Evolutionary conservation across 2,797 vertebrate genomes (phyloP), one percentile per base, ranked within the genome.

Genomic region (Gephyroberyx darwinii): DNA sequence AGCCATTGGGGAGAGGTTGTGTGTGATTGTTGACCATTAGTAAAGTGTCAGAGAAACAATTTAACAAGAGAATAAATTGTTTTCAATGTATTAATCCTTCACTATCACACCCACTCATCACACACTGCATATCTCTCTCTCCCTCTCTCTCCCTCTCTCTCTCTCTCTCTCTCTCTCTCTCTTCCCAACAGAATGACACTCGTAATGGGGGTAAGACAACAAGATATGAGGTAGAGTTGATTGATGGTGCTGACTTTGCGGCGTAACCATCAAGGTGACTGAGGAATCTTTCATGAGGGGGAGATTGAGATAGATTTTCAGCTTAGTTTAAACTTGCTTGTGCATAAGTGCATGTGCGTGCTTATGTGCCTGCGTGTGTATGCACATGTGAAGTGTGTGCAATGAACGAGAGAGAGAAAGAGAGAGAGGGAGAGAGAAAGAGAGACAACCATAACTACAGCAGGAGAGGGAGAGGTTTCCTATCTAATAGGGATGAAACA

Each of bases 401-500:
- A n/a, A 17, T 26, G 47, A 20, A 37, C 16, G 20, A 30, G 20
- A 4, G 12, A 39, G n/a, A 20, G 41, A 26, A 60, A 63, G 53
- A 69, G 31, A 14, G 19, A 22, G 41, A 35, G 64, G 60, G 53
- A 69, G 33, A 22, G 30, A 14, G 48, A 43, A 14, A 47, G 26
- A 41, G 69, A 45, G 64, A n/a, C 4, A 60, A 31, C 39, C 54
- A 58, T 51, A 60, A 33, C 5, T 13, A 39, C 45, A 48, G 60
- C 41, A 56, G 61, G 20, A 61, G 41, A 31, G 63, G 19, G 26
- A 63, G 19, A 75, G 48, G 69, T 74, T 68, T 43, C 65, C 51
- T 51, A 20, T 82, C 33, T 73, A 74, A 75, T 70, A 59, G 61
- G 82, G 78, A 88, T 76, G 74, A 75, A 75, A 84, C 75, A 81